Evolutionary conservation across 2,113 vertebrate genomes (phyloP).

Genomic region (Leptosomus discolor): DNA sequence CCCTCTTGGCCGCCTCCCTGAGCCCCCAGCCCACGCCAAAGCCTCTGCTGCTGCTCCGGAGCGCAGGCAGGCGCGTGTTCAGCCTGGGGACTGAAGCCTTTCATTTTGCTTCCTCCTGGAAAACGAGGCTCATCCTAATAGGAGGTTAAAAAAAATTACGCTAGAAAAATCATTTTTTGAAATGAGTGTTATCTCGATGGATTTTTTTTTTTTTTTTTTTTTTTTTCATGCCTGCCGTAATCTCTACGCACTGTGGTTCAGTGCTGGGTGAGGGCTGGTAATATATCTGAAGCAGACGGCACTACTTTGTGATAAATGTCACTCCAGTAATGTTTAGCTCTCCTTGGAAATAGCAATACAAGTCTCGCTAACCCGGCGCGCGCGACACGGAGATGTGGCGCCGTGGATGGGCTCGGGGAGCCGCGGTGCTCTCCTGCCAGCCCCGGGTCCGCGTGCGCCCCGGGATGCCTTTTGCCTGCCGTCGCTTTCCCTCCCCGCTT

Average conservation of each 20-base stretch:
- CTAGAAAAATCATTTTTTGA: background rate
- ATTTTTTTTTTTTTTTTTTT: background rate
- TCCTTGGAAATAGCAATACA: background rate
- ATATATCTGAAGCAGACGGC: background rate
- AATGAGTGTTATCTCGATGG: background rate
- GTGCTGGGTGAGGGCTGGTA: background rate
- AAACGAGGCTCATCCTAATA: rapidly evolving
- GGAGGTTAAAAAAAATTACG: background rate
- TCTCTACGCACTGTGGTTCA: background rate
- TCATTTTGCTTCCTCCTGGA: background rate
- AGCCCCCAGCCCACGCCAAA: background rate
- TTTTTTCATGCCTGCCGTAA: background rate
- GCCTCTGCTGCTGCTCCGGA: background rate
- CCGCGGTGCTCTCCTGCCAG: background rate
- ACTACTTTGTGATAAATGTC: background rate
- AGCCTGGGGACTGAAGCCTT: background rate
- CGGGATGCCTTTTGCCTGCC: background rate
- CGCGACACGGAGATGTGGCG: rapidly evolving
- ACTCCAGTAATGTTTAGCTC: background rate
- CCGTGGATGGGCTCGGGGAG: background rate
- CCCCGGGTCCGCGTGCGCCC: rapidly evolving
- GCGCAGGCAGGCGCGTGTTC: rapidly evolving
- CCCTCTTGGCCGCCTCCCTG: background rate
- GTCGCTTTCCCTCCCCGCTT: background rate
- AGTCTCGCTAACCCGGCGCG: rapidly evolving